Evolutionary conservation across 2,888 invertebrate species (phyloP).

Genomic region (Papilio demoleus): DNA sequence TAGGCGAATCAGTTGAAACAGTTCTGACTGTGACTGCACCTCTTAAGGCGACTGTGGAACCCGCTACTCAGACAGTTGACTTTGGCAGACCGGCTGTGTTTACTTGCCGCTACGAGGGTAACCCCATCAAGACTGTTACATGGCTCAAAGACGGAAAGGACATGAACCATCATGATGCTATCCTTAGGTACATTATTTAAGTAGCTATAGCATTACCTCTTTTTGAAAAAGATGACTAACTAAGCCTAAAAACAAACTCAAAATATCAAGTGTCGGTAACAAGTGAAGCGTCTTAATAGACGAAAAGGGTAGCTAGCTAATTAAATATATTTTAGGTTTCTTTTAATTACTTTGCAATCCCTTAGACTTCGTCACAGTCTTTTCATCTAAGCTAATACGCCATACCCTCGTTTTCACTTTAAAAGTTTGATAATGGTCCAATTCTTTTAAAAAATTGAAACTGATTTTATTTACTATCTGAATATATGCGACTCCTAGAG

Average conservation of each 20-base stretch:
- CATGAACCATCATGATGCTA: slow-evolving; percentile 91
- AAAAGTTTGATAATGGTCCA: background rate
- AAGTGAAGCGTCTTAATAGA: background rate
- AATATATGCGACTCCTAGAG: background rate
- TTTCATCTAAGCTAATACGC: background rate
- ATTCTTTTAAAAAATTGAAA: background rate
- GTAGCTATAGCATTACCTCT: background rate
- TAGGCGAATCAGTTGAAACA: slow-evolving; percentile 95
- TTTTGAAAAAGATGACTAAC: too few relatives aligned
- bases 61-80: slow-evolving; percentile 95
- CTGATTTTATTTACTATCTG: background rate
- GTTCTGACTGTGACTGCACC: slow-evolving; percentile 96
- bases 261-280: background rate
- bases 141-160: slow-evolving; percentile 97
- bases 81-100: slow-evolving; percentile 96
- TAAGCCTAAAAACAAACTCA: background rate
- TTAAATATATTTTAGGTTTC: too few relatives aligned
- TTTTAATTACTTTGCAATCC: too few relatives aligned
- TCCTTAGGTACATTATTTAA: slow-evolving; percentile 79
- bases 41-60: slow-evolving; percentile 93
- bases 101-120: slow-evolving; percentile 95
- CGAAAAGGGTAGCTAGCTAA: background rate
- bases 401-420: background rate
- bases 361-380: too few relatives aligned
- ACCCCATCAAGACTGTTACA: slow-evolving; percentile 94